A percentile compares a stretch with the other conserved stretches of the same genome.
phyloP scores from a whole-genome alignment of 92 coral and sea anemone genomes.

The Nematostella vectensis region DNA sequence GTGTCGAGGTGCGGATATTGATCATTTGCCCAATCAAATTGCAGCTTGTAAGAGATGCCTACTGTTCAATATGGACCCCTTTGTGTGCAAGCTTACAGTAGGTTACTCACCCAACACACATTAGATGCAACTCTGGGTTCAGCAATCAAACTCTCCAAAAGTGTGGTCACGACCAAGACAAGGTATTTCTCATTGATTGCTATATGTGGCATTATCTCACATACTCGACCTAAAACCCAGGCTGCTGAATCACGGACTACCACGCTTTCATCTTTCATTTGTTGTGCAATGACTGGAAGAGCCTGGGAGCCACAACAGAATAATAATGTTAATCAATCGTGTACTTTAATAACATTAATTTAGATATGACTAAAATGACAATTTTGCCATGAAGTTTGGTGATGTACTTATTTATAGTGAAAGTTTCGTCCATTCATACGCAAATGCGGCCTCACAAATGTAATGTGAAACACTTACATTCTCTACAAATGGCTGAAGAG shows the following conservation, averaged over 20 bases:
- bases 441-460: too few relatives aligned
- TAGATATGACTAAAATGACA: too few relatives aligned
- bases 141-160: slow-evolving; percentile 53
- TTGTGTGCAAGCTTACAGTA: background rate
- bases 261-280: slow-evolving; percentile 61
- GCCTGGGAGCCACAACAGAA: slow-evolving; percentile 52
- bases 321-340: too few relatives aligned
- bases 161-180: slow-evolving; percentile 37
- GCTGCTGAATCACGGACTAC: slow-evolving; percentile 95
- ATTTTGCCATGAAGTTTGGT: too few relatives aligned
- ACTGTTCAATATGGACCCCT: too few relatives aligned
- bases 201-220: slow-evolving; percentile 86
- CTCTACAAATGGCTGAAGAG: slow-evolving; percentile 50
- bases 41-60: too few relatives aligned
- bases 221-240: slow-evolving; percentile 92
- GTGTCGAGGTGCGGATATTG: too few relatives aligned
- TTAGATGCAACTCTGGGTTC: slow-evolving; percentile 98
- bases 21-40: too few relatives aligned
- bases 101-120: slow-evolving; percentile 85
- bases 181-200: slow-evolving; percentile 55
- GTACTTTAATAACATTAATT: too few relatives aligned
- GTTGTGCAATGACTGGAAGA: slow-evolving; percentile 58
- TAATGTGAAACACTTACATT: too few relatives aligned
- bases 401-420: too few relatives aligned
- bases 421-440: too few relatives aligned